Conservation (phyloP, 30 jellyfish, hydroid and myxozoan genomes). For the Nemopilema nomurai region DNA sequence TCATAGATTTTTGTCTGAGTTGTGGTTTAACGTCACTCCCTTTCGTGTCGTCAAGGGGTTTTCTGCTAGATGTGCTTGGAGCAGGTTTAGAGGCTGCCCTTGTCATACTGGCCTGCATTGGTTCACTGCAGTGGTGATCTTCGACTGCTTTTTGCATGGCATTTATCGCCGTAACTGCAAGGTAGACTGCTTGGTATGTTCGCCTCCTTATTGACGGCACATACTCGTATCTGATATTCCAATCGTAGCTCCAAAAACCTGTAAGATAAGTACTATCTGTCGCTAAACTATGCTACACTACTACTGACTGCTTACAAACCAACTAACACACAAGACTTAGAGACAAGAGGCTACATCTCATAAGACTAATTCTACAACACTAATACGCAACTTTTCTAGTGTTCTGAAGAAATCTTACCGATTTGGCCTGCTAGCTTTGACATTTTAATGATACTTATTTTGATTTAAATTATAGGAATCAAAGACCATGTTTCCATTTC, state of each 20-base stretch:
- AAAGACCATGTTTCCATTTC: too few relatives aligned
- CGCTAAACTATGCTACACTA: conserved; percentile 1
- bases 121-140: conserved; percentile 2
- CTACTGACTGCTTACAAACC: not conserved
- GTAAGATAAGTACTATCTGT: conserved; percentile 9
- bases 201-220: conserved; percentile 40
- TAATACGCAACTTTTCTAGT: too few relatives aligned
- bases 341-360: conserved; percentile 21
- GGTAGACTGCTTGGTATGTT: conserved; percentile 17
- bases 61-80: not conserved
- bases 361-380: too few relatives aligned
- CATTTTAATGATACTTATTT: too few relatives aligned
- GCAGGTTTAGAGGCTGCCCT: not conserved
- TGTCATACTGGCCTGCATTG: not conserved
- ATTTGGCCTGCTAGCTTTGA: too few relatives aligned
- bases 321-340: too few relatives aligned
- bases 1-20: not conserved
- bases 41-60: too few relatives aligned
- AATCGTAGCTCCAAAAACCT: conserved; percentile 15
- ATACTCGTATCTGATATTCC: conserved; percentile 6
- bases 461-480: too few relatives aligned
- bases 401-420: too few relatives aligned
- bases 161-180: conserved; percentile 43
- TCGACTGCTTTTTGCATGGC: conserved; percentile 43
- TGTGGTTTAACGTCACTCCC: not conserved